phyloP scores from a whole-genome alignment of 2,113 vertebrate species.

The Aegithalos caudatus region DNA sequence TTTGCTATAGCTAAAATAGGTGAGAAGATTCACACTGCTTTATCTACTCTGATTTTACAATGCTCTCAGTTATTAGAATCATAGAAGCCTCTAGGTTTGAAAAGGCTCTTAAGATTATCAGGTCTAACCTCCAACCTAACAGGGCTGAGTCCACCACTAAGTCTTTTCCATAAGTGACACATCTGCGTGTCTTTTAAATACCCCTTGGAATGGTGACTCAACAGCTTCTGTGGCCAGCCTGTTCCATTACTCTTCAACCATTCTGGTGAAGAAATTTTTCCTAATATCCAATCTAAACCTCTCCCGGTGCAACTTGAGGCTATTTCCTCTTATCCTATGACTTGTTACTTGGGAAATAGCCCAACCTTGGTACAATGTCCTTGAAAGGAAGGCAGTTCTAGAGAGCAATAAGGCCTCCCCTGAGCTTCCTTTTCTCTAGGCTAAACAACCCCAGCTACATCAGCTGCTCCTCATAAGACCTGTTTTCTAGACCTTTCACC shows the following conservation, averaged over 20 bases:
- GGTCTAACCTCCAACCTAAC: neutral
- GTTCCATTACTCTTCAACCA: neutral
- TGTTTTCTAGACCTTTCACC: neutral
- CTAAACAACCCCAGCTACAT: neutral
- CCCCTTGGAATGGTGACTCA: neutral
- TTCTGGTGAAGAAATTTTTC: neutral
- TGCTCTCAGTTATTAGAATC: neutral
- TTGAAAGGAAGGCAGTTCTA: neutral
- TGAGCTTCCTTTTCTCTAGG: neutral
- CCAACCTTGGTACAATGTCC: accelerated
- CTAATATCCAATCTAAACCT: neutral
- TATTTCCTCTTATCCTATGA: neutral
- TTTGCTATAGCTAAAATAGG: neutral
- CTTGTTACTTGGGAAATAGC: neutral
- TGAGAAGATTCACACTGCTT: neutral
- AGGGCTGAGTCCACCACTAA: neutral
- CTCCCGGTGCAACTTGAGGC: neutral
- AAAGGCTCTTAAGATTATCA: neutral
- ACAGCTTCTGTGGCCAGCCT: neutral
- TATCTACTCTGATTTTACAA: neutral
- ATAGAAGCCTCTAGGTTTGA: neutral
- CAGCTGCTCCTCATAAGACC: neutral
- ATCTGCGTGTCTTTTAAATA: neutral
- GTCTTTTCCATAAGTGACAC: neutral
- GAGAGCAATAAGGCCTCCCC: neutral